Conservation (phyloP, 2,113 vertebrate species). For the Semnornis frantzii region DNA sequence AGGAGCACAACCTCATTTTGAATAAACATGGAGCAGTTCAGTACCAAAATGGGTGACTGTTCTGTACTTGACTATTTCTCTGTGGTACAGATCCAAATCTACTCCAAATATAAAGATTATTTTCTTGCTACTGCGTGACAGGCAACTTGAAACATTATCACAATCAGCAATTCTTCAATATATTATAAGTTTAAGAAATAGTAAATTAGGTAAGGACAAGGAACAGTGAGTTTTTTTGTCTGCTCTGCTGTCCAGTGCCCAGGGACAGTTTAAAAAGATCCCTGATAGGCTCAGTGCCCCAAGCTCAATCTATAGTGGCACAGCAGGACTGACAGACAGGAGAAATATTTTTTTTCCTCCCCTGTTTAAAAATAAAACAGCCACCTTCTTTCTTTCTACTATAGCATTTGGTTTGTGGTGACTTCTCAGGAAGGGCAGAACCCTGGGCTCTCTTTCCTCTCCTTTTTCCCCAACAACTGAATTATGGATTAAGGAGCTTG, state of each 20-base stretch:
- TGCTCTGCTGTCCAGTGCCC: neutral
- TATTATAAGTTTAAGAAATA: neutral
- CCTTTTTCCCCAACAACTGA: fast-evolving
- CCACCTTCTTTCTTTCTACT: neutral
- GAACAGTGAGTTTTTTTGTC: neutral
- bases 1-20: neutral
- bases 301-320: neutral
- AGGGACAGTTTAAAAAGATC: neutral
- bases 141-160: neutral
- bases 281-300: neutral
- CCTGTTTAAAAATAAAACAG: neutral
- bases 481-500: neutral
- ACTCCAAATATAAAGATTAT: neutral
- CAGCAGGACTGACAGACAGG: neutral
- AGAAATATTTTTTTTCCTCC: neutral
- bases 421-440: neutral
- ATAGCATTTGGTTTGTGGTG: neutral
- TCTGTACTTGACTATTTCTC: neutral
- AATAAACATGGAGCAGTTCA: neutral
- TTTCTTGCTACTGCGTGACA: neutral
- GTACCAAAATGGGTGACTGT: neutral
- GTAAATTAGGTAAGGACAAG: neutral
- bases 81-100: neutral
- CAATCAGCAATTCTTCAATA: neutral
- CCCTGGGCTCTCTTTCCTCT: neutral